Base-by-base conservation (phyloP, 2,888 invertebrate genomes). In the Cepaea hortensis region DNA sequence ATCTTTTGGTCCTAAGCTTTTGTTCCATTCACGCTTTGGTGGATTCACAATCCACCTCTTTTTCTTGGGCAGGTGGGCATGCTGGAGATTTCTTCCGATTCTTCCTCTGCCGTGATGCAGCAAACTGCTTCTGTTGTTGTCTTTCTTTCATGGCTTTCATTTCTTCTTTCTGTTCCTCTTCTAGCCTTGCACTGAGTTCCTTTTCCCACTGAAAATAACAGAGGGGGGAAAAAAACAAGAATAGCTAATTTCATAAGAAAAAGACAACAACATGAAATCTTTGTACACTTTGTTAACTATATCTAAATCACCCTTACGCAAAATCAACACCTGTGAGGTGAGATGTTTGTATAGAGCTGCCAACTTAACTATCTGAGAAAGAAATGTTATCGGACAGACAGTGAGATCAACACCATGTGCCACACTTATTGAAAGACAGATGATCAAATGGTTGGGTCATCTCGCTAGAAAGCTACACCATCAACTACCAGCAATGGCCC, bases 131-230 rank as follows among this genome's bases (percentile, higher is more conserved):
- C 89, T 93, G 91, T 55, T 90, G 90, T 88, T 93, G 92, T 86
- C 90, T 86, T 15, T 90, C 88, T 83, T 89, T 89, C 70, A 92
- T 87, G n/a, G 89, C 89, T 84, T 91, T 91, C 86, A 91, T 89
- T 89, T 92, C 88, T 35, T 91, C 92, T 68, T 88, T 89, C 83
- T 93, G 92, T 70, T 93, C 93, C 62, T 91, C 91, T 76, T 92
- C 92, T 86, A 93, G 88, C 65, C 91, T 88, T 65, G 89, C 80
- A 84, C 93, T 93, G 20, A 93, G 89, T 68, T 93, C 93, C 89
- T 94, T 94, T 20, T 93, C 89, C 94, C 94, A 94, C 94, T 94
- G 90, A 46, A 89, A 89, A 82, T 77, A 84, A 72, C 81, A 82
- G 55, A 2, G 11, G 55, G 11, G 11, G 2, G 0, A 55, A 55